These are phyloP conservation scores for Galbula dea DNA, from an alignment of 2,113 vertebrate species.

Conservation along the genomic window DNA sequence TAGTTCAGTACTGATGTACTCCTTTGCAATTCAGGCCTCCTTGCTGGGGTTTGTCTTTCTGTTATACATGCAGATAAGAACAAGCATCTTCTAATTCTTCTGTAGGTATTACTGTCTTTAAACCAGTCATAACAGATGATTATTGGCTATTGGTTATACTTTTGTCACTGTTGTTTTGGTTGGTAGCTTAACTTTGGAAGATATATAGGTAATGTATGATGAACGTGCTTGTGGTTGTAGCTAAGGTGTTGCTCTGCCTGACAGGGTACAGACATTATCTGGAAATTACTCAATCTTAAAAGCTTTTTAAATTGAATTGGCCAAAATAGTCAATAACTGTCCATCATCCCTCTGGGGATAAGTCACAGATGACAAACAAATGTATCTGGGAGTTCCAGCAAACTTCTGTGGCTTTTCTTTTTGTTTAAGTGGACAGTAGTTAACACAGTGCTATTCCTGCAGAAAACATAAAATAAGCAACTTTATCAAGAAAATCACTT, in stretches of 20 bases:
- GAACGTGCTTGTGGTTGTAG: not conserved
- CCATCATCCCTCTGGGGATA: not conserved
- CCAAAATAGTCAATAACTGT: not conserved
- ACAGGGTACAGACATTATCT: not conserved
- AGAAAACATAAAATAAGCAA: not conserved
- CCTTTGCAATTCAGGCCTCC: not conserved
- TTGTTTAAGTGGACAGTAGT: not conserved
- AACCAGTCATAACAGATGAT: not conserved
- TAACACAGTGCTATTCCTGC: not conserved
- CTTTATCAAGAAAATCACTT: not conserved
- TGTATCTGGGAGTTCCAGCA: not conserved
- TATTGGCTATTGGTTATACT: not conserved
- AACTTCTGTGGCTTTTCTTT: not conserved
- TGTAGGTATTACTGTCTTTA: not conserved
- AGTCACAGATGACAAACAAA: not conserved
- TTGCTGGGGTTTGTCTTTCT: not conserved
- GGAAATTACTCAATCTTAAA: not conserved
- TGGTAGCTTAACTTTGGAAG: not conserved
- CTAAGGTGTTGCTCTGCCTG: not conserved
- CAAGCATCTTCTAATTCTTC: not conserved
- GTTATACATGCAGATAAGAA: not conserved
- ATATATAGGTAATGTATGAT: not conserved
- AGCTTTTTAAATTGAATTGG: not conserved
- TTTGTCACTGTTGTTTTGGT: not conserved
- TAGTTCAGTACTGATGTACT: not conserved